Evolutionary conservation across 2,888 invertebrate species (phyloP), one percentile per base, ranked within the genome.

Genomic region (Azorinus chamasolen): DNA sequence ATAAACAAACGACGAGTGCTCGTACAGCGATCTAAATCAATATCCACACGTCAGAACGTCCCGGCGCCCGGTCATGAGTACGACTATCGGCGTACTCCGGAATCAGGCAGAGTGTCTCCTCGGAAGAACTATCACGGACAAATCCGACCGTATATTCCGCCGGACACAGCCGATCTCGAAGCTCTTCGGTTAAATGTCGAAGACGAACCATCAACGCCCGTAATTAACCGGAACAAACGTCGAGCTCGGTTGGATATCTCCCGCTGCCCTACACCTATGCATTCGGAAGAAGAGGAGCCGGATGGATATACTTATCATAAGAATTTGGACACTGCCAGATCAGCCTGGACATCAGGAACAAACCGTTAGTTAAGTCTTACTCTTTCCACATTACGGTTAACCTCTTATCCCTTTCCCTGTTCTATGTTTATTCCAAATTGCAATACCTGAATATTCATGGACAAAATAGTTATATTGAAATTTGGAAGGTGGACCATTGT

Each of bases 81-180:
- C 45, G 74, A 79, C 46, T 79, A 62, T 51, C 74, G 79, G 14
- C 57, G 74, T 25, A 71, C 79, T 8, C 79, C 74, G 16, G 74
- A 74, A 18, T 39, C 62, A 6, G 58, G 63, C 18, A 62, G 70
- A 16, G 39, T 58, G 12, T 48, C 66, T 6, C 59, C 66, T 10
- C 55, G 59, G 39, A 66, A 58, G 6, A 18, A 48, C 10, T 27
- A 62, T 20, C 59, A 66, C 22, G 66, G 62, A 8, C 46, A 25
- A 39, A 45, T 76, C 8, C 45, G 74, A 16, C 79, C 79, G 0
- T 50, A 55, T 27, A n/a, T 79, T 27, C 79, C 79, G 12, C 54
- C 63, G 8, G 74, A 74, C 43, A 79, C 79, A 8, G 37, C 64
- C n/a, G 66, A 62, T 45, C 27, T 76, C 24, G 72, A 71, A 16